Evolutionary conservation across 2,888 invertebrate genomes (phyloP).

Genomic region (Siphonodentalium dalli): DNA sequence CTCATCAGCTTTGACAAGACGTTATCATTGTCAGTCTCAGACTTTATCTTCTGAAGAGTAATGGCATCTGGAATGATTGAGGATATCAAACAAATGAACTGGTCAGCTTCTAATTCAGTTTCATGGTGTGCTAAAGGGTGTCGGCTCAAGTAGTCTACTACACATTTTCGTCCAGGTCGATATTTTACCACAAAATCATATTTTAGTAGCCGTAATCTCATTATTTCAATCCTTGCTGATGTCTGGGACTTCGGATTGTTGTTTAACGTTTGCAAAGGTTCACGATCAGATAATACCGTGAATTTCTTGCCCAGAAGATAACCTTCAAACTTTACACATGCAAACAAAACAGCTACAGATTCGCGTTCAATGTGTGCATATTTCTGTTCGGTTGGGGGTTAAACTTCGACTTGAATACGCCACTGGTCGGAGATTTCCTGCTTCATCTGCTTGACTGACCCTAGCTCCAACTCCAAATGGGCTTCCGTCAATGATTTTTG

Average conservation of each 20-base stretch:
- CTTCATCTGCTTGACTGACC: too few relatives aligned
- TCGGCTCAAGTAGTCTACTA: neutral
- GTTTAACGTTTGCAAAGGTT: neutral
- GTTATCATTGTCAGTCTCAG: too few relatives aligned
- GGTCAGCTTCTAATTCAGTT: too few relatives aligned
- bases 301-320: neutral
- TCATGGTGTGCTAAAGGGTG: neutral
- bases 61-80: too few relatives aligned
- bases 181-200: neutral
- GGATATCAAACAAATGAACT: too few relatives aligned
- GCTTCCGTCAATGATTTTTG: neutral
- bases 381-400: neutral
- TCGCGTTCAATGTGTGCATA: neutral
- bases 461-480: neutral
- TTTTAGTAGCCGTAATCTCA: neutral
- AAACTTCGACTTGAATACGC: neutral
- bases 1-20: too few relatives aligned
- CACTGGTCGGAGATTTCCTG: neutral
- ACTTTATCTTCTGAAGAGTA: too few relatives aligned
- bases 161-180: neutral
- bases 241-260: neutral
- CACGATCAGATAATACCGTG: neutral
- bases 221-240: neutral
- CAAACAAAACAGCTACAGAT: neutral
- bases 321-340: neutral